A percentile compares a stretch with the other conserved stretches of the same genome.
phyloP scores from a whole-genome alignment of 1,140 invertebrate species.

The Lordiphosa mommai region DNA sequence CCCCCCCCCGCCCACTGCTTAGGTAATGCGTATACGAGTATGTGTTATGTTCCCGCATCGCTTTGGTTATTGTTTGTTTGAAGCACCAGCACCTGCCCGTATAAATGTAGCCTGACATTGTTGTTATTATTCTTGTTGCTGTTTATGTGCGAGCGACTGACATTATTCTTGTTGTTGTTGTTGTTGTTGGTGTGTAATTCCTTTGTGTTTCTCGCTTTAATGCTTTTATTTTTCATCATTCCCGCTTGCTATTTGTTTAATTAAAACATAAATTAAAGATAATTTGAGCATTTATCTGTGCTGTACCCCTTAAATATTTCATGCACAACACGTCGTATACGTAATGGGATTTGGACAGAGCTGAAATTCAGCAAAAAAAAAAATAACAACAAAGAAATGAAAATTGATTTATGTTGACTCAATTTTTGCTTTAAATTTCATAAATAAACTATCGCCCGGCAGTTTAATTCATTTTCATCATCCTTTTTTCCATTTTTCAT shows the following conservation, averaged over 20 bases:
- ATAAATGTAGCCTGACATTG: constrained; percentile 41
- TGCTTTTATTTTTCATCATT: constrained; percentile 29
- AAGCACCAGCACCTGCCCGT: constrained; percentile 32
- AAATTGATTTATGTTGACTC: no score
- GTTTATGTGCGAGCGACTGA: constrained; percentile 23
- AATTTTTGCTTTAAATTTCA: no score
- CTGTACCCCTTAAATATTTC: background rate
- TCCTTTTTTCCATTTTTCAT: background rate
- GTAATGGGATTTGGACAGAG: constrained; percentile 7
- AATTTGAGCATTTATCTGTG: constrained; percentile 1
- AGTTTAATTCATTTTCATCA: no score
- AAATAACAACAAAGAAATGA: no score
- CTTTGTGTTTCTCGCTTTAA: constrained; percentile 32
- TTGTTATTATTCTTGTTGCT: constrained; percentile 28
- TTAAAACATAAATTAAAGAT: constrained; percentile 32
- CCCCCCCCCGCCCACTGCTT: constrained; percentile 11
- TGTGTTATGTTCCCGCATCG: background rate
- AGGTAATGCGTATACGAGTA: constrained; percentile 24
- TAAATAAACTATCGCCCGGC: no score
- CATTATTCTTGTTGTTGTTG: constrained; percentile 12
- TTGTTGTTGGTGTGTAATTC: constrained; percentile 25
- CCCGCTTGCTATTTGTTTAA: constrained; percentile 35
- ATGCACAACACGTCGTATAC: constrained; percentile 9
- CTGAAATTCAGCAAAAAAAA: no score
- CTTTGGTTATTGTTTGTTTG: constrained; percentile 7